phyloP scores from a whole-genome alignment of 2,113 vertebrate genomes.

The Zapus hudsonius region DNA sequence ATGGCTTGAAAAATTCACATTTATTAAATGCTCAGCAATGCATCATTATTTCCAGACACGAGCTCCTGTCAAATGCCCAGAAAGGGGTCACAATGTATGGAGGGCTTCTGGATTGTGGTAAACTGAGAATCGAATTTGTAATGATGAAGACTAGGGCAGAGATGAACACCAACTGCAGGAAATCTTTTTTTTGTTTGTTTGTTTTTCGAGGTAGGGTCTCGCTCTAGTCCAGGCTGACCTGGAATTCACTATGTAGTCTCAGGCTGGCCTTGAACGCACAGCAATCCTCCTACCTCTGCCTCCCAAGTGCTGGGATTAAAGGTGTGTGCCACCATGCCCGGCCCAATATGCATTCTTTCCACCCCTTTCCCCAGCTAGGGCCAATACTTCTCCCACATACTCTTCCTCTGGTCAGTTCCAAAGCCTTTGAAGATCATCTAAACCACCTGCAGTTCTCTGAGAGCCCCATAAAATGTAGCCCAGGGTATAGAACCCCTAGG shows the following conservation, averaged over 20 bases:
- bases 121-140: background rate
- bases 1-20: conserved; percentile 8
- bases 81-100: background rate
- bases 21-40: background rate
- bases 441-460: background rate
- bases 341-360: background rate
- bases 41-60: background rate
- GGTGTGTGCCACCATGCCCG: too few relatives aligned
- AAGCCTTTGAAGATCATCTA: background rate
- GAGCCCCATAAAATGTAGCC: background rate
- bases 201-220: too few relatives aligned
- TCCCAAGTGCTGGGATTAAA: too few relatives aligned
- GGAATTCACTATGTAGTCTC: too few relatives aligned
- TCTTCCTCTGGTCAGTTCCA: background rate
- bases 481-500: background rate
- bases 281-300: too few relatives aligned
- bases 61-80: conserved; percentile 12
- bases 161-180: background rate
- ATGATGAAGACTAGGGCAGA: background rate
- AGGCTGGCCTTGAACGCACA: too few relatives aligned
- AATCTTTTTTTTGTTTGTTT: background rate
- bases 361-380: background rate
- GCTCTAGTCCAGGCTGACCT: too few relatives aligned
- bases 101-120: background rate
- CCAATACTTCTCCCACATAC: background rate